Evolutionary conservation across 2,797 vertebrate species (phyloP), one percentile per base, ranked within the genome.

Genomic region (Lates japonicus): DNA sequence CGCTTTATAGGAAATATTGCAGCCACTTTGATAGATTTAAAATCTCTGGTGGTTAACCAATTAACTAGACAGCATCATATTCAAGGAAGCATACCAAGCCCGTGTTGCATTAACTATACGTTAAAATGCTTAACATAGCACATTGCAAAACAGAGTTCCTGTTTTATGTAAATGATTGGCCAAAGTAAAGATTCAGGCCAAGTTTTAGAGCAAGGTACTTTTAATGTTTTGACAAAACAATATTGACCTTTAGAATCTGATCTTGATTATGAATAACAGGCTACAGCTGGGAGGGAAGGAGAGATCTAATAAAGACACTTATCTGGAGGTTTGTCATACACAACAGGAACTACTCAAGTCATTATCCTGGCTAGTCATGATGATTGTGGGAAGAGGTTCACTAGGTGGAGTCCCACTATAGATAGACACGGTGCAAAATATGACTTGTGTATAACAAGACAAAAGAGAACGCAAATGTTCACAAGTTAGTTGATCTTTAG

Each of bases 171-270:
- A 44, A 5, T 13, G 5, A 61, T 16, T 48, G 17, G 9, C 19
- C 2, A 14, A 22, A 39, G 17, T 35, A 31, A 67, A 84, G 7
- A 49, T 7, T 46, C 5, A 35, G 25, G 25, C 25, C 25, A 29
- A 25, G 9, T 22, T 74, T 71, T 11, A 71, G 19, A 20, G n/a
- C 1, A 46, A 77, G 10, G 6, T 2, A n/a, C 31, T 48, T 66
- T 7, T 44, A 12, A 7, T 82, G 69, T 76, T 75, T 76, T 61
- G 9, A 78, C 3, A 29, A 67, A 68, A 76, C 39, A 60, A 61
- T 9, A 37, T 14, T 70, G 80, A 90, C 88, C 89, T 92, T 92
- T 87, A 75, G 70, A 88, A 60, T 80, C 7, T 12, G 60, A 65
- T 74, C 54, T 55, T 59, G n/a, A 46, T 59, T 41, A 57, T 73